Base-by-base conservation (phyloP, 2,888 invertebrate genomes). In the Chaetogeoica ovagalla region DNA sequence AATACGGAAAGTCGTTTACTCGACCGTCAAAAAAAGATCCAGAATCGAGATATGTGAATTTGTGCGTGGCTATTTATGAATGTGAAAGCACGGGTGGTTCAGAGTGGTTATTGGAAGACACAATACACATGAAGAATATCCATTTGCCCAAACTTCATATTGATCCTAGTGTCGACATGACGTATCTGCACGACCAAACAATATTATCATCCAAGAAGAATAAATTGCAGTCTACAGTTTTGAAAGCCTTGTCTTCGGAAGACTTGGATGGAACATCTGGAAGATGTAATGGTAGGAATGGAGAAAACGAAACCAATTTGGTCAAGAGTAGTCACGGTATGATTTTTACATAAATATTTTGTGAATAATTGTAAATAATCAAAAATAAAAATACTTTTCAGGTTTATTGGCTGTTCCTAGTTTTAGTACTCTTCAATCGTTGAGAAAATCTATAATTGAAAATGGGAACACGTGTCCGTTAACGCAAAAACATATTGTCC, bases 21-120 rank as follows among this genome's bases (percentile, higher is more conserved):
- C 89, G 95, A 0, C 92, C 92, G 0, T 92, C 92, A 69, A 91
- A 91, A 84, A 90, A 89, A 83, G 91, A 92, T 86, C 91, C 91
- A 0, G 91, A 92, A 82, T 94, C 94, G 1, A 90, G 95, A 79
- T 96, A 93, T 86, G 94, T 96, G 39, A 95, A 96, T 86, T 88
- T 96, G 1, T 94, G 94, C 87, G 96, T 99, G 11, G 96, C 97
- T 66, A 97, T 99, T 83, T 98, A 97, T 87, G 99, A 99, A 86
- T 99, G 99, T 86, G 99, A 99, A 88, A 98, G 98, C 83, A 97
- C 97, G 9, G 99, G 97, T 71, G 98, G 95, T 15, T 89, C 89
- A 17, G 89, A 90, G 84, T 98, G 98, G 98, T 89, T 97, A 66
- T 88, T 97, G 17, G 98, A 98, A 86, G 98, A 98, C 84, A 96